These are phyloP conservation scores for Augochlora pura DNA, from an alignment of 1,140 invertebrate species.

Conservation along the genomic window DNA sequence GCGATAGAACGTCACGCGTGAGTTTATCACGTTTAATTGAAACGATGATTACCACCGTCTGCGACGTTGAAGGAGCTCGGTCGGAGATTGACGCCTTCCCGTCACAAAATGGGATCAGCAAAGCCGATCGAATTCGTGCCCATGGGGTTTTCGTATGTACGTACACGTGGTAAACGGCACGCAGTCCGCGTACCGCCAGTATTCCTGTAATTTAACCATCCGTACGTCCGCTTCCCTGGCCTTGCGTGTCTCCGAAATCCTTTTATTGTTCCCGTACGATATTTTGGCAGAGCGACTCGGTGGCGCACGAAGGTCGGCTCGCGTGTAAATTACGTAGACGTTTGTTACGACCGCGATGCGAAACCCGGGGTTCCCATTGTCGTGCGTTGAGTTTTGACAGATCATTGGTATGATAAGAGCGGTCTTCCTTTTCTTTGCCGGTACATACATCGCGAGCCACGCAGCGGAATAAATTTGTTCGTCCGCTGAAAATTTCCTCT, in stretches of 20 bases:
- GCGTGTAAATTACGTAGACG: constrained; percentile 40
- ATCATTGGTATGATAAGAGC: constrained; percentile 19
- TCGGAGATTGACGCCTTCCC: neutral
- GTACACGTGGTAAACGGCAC: neutral
- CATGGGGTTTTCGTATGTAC: neutral
- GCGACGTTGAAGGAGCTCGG: neutral
- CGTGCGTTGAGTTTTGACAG: constrained; percentile 35
- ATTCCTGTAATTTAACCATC: constrained; percentile 10
- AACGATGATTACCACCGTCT: too few species aligned
- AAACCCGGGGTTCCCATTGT: neutral
- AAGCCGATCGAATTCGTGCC: neutral
- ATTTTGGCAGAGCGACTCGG: constrained; percentile 29
- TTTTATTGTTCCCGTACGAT: constrained; percentile 21
- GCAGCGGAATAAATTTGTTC: neutral
- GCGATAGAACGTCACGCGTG: too few species aligned
- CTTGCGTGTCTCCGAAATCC: constrained; percentile 15
- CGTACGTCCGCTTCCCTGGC: constrained; percentile 25
- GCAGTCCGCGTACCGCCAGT: neutral
- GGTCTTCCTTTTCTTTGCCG: constrained; percentile 16
- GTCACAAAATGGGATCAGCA: neutral
- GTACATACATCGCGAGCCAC: neutral
- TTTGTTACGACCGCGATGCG: neutral
- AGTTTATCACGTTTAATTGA: too few species aligned
- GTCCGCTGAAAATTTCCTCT: neutral
- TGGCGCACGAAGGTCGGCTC: constrained; percentile 28